Conservation (phyloP, 2,797 vertebrate genomes). For the Chanos chanos region DNA sequence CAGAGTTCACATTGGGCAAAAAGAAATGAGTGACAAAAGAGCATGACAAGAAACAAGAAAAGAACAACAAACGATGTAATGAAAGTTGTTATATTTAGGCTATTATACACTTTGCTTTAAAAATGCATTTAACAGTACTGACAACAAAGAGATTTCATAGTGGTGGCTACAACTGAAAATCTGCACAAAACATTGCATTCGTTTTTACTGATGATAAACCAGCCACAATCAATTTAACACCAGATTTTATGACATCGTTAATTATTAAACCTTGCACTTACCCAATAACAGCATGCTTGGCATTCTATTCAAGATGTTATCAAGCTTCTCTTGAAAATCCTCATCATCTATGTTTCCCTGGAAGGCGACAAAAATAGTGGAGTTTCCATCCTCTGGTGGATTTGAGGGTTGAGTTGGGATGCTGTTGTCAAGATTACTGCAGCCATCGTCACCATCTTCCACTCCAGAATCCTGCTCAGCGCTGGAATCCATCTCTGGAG, state of each 20-base stretch:
- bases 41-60: not conserved
- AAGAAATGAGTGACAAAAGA: not conserved
- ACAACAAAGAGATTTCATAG: too few species aligned
- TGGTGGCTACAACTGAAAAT: too few species aligned
- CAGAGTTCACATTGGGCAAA: not conserved
- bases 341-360: constrained; percentile 90
- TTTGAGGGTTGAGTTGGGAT: constrained; percentile 44
- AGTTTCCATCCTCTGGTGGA: constrained; percentile 61
- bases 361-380: constrained; percentile 90
- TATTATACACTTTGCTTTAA: too few species aligned
- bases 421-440: constrained; percentile 43
- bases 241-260: not conserved
- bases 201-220: too few species aligned
- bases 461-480: constrained; percentile 86
- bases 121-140: too few species aligned
- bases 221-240: not conserved
- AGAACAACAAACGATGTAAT: too few species aligned
- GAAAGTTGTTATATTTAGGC: too few species aligned
- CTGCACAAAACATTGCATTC: too few species aligned
- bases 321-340: constrained; percentile 88
- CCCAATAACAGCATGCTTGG: constrained; percentile 87
- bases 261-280: constrained; percentile 57
- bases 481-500: constrained; percentile 69
- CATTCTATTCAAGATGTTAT: constrained; percentile 81
- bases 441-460: constrained; percentile 75